Percentiles rank a stretch among this genome's conserved stretches.
Evolutionary conservation across 64 coral and sea anemone genomes (phyloP).

Genomic region (Stichodactyla mertensii): DNA sequence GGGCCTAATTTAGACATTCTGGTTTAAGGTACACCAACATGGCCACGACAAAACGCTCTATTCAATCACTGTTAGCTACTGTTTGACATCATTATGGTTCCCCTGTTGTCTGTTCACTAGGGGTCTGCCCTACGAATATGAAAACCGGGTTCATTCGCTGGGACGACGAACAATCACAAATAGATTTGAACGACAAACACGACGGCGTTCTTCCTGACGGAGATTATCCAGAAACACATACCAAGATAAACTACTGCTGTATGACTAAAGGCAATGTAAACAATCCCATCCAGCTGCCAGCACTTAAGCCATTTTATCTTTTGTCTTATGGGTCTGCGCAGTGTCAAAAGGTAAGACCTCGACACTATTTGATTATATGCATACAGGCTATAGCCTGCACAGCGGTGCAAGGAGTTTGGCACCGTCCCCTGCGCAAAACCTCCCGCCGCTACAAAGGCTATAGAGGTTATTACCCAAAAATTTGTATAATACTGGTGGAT

Average conservation of each 20-base stretch:
- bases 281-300: conserved; percentile 93
- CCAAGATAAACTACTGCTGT: conserved; percentile 96
- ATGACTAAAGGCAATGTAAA: conserved; percentile 90
- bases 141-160: conserved; percentile 94
- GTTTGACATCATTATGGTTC: background rate
- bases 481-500: no score
- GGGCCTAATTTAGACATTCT: no score
- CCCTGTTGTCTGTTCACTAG: conserved; percentile 12
- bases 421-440: no score
- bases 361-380: background rate
- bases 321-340: conserved; percentile 87
- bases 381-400: no score
- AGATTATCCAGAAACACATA: conserved; percentile 74
- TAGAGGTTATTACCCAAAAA: no score
- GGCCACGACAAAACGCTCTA: background rate
- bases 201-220: conserved; percentile 80
- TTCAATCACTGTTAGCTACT: background rate
- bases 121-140: conserved; percentile 72
- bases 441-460: no score
- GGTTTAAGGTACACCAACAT: no score
- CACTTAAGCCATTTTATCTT: conserved; percentile 83
- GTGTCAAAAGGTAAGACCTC: conserved; percentile 65
- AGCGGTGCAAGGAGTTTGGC: no score
- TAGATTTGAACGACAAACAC: conserved; percentile 72
- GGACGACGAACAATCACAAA: conserved; percentile 95